Conservation (phyloP, 2,113 vertebrate species). For the Okapia johnstoni region DNA sequence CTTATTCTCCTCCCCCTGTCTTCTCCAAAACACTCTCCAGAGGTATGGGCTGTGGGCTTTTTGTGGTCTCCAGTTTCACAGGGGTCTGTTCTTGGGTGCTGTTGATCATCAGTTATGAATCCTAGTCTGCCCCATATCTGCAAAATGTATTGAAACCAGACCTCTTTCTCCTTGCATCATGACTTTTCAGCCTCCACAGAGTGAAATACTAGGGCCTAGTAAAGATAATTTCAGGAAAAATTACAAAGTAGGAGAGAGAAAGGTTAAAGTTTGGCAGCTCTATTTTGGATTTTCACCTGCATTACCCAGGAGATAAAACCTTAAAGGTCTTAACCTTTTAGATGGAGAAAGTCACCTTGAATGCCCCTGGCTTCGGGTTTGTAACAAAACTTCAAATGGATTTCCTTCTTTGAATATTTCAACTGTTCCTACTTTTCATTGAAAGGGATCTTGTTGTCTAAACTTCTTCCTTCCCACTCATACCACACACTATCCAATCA, state of each 20-base stretch:
- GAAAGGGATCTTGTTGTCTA: neutral
- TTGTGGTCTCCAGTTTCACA: neutral
- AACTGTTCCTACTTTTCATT: neutral
- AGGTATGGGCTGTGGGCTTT: neutral
- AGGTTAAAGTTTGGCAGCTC: neutral
- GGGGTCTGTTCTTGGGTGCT: neutral
- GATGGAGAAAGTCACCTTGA: neutral
- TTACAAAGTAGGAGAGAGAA: neutral
- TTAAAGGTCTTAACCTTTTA: neutral
- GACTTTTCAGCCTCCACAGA: neutral
- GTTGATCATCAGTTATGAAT: neutral
- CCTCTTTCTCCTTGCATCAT: neutral
- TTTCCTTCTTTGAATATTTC: neutral
- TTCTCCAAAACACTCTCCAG: neutral
- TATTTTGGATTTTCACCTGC: neutral
- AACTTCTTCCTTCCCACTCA: neutral
- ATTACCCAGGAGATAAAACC: neutral
- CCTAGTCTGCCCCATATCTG: neutral
- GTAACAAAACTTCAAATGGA: neutral
- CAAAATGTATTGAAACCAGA: neutral
- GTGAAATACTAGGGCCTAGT: neutral
- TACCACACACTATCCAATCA: neutral
- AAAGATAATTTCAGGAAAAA: neutral
- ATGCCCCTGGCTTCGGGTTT: neutral
- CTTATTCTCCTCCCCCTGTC: neutral